Base-by-base conservation (phyloP, 1,140 invertebrate genomes). In the Drosophila nigrodunni region DNA sequence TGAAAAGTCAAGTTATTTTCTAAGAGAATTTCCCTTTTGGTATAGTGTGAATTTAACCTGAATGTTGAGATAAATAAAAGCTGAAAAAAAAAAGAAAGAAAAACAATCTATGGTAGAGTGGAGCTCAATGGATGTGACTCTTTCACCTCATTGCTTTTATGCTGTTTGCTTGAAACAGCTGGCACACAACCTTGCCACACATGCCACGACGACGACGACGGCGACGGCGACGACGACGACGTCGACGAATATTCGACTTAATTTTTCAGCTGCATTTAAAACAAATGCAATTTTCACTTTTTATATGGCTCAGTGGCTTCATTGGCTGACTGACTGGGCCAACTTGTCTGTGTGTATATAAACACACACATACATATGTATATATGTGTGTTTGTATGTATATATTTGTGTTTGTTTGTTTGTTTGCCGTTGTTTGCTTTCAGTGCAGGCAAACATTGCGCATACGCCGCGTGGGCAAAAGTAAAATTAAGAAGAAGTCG, bases 211-310 rank as follows among this genome's bases (percentile, higher is more conserved):
- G 25, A 5, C 25, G 4, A 25, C 25, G 25, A 30, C 25, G 25
- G 6, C 25, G 25, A 5, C 25, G 4, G 2, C 25, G 25, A 25
- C 25, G 25, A 30, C 25, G 25, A 30, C 25, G 25, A 6, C 25
- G 25, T 0, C 3, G 25, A 5, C 25, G 25, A 30, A 30, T 74
- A 64, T 74, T 77, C 67, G 61, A 74, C 72, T 68, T 77, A 71
- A 85, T 86, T 85, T 78, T 77, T 35, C 77, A 60, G 80, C 73
- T 77, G 73, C 81, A 85, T 80, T 80, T 70, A 82, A 83, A 77
- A 67, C 57, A 89, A 88, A 88, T 89, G 85, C 85, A 88, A 88
- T 88, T 88, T 88, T 88, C 85, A 88, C 83, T 88, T 87, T 86
- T 87, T 77, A 73, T 59, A 74, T 79, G 80, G 66, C 73, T 80